A percentile compares a stretch with the other conserved stretches of the same genome.
Conservation (phyloP, 2,113 vertebrate species). For the Dermatemys mawii region DNA sequence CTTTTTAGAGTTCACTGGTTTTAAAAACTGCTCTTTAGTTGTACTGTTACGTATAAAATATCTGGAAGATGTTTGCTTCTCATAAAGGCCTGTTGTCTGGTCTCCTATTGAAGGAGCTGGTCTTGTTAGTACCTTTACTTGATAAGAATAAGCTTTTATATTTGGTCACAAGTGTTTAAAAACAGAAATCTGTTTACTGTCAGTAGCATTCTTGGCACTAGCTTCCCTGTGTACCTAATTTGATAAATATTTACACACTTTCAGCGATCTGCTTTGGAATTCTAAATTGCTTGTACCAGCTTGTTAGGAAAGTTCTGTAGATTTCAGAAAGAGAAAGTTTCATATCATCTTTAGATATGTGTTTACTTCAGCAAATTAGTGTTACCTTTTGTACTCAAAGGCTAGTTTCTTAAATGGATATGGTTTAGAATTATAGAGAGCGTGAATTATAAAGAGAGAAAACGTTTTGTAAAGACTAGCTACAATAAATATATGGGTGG, state of each 20-base stretch:
- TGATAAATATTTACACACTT: background rate
- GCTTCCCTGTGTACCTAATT: background rate
- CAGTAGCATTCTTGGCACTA: background rate
- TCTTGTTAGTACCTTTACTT: background rate
- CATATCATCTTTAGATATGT: background rate
- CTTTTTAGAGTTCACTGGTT: background rate
- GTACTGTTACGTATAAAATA: background rate
- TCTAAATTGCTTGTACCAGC: background rate
- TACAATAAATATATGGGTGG: background rate
- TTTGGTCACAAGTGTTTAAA: background rate
- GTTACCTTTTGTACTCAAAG: accelerated
- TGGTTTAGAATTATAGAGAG: background rate
- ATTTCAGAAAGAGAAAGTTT: background rate
- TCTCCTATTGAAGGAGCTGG: background rate
- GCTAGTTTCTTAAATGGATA: accelerated
- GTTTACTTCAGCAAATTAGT: background rate
- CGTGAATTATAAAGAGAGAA: accelerated
- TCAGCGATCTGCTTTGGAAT: background rate
- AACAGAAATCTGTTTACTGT: background rate
- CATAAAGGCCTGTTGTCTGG: background rate
- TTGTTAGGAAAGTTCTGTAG: background rate
- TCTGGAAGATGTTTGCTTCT: background rate
- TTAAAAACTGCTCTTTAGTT: background rate
- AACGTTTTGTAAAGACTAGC: background rate
- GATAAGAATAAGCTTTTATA: background rate